These are phyloP conservation scores for Machimus atricapillus DNA, from an alignment of 2,888 invertebrate genomes.

Conservation along the genomic window DNA sequence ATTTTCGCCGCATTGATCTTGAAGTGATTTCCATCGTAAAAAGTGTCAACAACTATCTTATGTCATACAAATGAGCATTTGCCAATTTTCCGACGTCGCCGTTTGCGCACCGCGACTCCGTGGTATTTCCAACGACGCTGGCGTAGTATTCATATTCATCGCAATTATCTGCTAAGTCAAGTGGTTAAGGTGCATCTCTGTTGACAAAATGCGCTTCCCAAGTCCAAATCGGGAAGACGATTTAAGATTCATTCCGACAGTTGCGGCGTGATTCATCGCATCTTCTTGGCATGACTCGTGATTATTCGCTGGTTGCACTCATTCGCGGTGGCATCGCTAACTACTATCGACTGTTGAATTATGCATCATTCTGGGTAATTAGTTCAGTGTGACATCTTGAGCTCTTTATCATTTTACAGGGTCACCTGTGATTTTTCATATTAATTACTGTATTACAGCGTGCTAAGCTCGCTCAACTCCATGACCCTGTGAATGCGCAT, in stretches of 20 bases:
- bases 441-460: neutral
- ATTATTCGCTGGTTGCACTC: neutral
- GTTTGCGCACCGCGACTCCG: neutral
- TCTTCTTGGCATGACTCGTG: neutral
- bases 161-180: neutral
- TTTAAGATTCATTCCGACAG: neutral
- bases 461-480: neutral
- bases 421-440: constrained; percentile 17
- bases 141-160: neutral
- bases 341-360: constrained; percentile 18
- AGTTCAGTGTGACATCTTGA: constrained; percentile 37
- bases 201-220: neutral
- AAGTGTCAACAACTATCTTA: constrained; percentile 11
- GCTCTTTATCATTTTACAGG: constrained; percentile 30
- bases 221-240: neutral
- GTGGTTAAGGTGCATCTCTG: neutral
- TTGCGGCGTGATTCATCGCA: neutral
- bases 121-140: neutral
- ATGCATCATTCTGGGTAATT: constrained; percentile 36
- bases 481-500: neutral
- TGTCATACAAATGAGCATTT: neutral
- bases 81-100: neutral
- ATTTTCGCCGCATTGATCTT: constrained; percentile 13
- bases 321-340: constrained; percentile 3
- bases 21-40: constrained; percentile 12